A percentile compares a stretch with the other conserved stretches of the same genome.
Conservation (phyloP, 2,797 vertebrate species). For the Hippopotamyrus pictus region DNA sequence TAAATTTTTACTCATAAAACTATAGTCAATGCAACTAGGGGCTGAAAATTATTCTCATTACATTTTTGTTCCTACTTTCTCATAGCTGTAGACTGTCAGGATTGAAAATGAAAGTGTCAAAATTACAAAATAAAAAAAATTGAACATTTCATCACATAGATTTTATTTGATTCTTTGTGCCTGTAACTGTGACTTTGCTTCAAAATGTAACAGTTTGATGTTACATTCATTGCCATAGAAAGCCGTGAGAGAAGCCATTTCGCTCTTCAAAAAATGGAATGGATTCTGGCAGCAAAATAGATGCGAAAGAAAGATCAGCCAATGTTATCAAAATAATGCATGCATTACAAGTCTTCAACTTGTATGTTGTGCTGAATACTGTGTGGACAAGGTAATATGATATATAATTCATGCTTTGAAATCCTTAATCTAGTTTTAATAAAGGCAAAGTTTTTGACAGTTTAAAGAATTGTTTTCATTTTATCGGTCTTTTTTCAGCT, state of each 20-base stretch:
- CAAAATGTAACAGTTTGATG: constrained; percentile 6
- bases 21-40: neutral
- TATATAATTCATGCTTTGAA: neutral
- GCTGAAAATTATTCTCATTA: neutral
- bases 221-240: constrained; percentile 6
- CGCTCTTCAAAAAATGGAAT: neutral
- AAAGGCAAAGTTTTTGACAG: neutral
- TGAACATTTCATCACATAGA: neutral
- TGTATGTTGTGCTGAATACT: neutral
- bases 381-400: neutral
- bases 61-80: neutral
- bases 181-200: neutral
- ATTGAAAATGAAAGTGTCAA: neutral
- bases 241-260: neutral
- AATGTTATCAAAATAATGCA: constrained; percentile 1
- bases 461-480: neutral
- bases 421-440: neutral
- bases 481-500: neutral
- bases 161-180: neutral
- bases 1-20: neutral
- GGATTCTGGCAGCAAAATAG: neutral
- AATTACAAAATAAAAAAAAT: neutral
- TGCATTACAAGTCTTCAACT: neutral
- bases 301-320: neutral
- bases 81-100: neutral